Percentiles rank a stretch among this genome's conserved stretches.
Conservation (phyloP, 2,113 vertebrate species). For the Smithornis capensis region DNA sequence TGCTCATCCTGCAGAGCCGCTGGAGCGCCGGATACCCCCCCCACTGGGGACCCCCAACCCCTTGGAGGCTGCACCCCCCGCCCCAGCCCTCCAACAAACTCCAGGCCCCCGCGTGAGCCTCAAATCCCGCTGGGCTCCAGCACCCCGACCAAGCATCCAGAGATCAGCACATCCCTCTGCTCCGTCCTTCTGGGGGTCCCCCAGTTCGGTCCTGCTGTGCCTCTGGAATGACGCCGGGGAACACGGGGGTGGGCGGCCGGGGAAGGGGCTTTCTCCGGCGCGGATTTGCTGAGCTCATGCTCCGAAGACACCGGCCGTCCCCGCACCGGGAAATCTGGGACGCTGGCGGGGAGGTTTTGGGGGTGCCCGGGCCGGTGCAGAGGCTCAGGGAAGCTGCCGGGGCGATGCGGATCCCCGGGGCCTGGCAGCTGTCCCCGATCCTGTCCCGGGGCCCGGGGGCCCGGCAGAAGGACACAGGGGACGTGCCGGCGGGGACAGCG, state of each 20-base stretch:
- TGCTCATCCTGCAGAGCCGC: not conserved
- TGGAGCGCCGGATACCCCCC: not conserved
- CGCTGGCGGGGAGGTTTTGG: not conserved
- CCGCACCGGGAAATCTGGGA: not conserved
- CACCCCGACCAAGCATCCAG: not conserved
- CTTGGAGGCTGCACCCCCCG: not conserved
- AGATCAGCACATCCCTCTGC: accelerated
- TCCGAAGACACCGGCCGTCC: not conserved
- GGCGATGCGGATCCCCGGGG: not conserved
- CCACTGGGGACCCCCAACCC: not conserved
- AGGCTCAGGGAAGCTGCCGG: not conserved
- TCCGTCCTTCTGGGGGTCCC: not conserved
- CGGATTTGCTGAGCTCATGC: slow-evolving; percentile 47
- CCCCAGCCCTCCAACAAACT: not conserved
- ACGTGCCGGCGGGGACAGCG: not conserved
- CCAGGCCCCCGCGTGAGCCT: not conserved
- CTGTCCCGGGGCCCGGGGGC: not conserved
- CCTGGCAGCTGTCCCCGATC: not conserved
- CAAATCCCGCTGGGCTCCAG: not conserved
- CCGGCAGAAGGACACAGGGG: slow-evolving; percentile 3
- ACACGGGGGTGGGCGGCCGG: not conserved
- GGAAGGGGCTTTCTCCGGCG: not conserved
- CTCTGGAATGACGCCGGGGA: not conserved
- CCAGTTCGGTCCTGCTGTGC: not conserved
- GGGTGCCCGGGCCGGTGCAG: not conserved